Conservation (phyloP, 1,140 invertebrate genomes). For the Trichomalopsis sarcophagae region DNA sequence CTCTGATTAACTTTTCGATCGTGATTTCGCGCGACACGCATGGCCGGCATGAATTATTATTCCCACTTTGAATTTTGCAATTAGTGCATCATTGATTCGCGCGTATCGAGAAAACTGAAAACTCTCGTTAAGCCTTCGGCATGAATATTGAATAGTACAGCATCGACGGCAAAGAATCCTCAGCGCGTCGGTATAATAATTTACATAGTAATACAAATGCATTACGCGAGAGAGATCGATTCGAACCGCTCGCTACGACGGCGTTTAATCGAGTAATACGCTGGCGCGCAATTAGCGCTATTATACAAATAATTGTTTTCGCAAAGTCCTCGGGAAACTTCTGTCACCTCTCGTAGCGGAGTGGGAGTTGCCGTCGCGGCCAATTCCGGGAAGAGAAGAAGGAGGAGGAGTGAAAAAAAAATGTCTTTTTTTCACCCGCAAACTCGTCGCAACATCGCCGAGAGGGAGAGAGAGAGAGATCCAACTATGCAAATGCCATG, state of each 20-base stretch:
- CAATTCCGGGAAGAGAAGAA: not conserved
- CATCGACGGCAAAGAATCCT: no score
- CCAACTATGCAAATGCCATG: slow-evolving; percentile 32
- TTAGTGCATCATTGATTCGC: slow-evolving; percentile 16
- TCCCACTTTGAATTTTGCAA: slow-evolving; percentile 26
- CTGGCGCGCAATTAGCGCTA: no score
- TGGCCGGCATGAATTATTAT: slow-evolving; percentile 4
- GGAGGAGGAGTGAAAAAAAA: not conserved
- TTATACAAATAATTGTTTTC: not conserved
- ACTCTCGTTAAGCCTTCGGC: not conserved
- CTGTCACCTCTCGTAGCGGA: not conserved
- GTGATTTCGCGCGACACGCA: slow-evolving; percentile 7
- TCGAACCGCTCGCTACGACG: no score
- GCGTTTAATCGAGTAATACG: no score
- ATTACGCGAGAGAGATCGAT: no score
- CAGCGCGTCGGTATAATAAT: no score
- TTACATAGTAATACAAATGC: no score
- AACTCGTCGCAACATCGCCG: slow-evolving; percentile 12
- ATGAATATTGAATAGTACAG: no score
- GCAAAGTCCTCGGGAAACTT: not conserved
- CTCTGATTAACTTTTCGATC: slow-evolving; percentile 19
- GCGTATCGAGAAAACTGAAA: not conserved
- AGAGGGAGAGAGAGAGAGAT: not conserved
- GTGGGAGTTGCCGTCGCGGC: no score
- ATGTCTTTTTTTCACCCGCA: not conserved